These are phyloP conservation scores for Vulpes ferrilata DNA, from an alignment of 2,113 vertebrate genomes.

Conservation along the genomic window DNA sequence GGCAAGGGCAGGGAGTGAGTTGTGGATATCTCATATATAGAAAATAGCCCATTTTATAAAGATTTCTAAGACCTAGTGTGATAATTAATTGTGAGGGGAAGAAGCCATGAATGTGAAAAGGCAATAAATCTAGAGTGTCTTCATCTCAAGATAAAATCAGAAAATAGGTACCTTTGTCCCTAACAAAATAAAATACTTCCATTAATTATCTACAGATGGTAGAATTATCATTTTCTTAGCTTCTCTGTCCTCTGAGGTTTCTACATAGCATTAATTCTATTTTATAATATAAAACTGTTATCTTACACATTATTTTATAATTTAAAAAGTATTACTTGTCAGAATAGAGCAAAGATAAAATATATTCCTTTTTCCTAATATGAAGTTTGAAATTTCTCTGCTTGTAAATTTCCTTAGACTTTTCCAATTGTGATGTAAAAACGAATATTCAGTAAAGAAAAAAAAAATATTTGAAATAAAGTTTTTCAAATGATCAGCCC, in stretches of 20 bases:
- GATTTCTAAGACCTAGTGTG: neutral
- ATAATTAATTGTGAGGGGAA: neutral
- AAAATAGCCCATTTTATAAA: neutral
- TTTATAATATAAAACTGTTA: neutral
- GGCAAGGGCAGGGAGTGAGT: fast-evolving
- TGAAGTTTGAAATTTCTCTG: neutral
- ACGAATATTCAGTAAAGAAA: neutral
- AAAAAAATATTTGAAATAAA: neutral
- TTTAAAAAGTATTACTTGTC: neutral
- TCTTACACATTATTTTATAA: neutral
- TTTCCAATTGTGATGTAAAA: neutral
- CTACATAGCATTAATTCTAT: neutral
- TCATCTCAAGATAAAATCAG: neutral
- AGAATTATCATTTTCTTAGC: neutral
- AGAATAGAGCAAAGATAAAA: neutral
- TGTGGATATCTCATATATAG: neutral
- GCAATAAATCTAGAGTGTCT: neutral
- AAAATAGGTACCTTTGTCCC: neutral
- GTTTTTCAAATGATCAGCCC: neutral
- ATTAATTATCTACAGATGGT: neutral
- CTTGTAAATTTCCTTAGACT: neutral
- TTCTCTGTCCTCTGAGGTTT: neutral
- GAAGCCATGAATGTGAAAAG: neutral
- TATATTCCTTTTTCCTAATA: neutral
- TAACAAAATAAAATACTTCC: neutral